Base-by-base conservation (phyloP, 2,113 vertebrate genomes). In the Merops nubicus region DNA sequence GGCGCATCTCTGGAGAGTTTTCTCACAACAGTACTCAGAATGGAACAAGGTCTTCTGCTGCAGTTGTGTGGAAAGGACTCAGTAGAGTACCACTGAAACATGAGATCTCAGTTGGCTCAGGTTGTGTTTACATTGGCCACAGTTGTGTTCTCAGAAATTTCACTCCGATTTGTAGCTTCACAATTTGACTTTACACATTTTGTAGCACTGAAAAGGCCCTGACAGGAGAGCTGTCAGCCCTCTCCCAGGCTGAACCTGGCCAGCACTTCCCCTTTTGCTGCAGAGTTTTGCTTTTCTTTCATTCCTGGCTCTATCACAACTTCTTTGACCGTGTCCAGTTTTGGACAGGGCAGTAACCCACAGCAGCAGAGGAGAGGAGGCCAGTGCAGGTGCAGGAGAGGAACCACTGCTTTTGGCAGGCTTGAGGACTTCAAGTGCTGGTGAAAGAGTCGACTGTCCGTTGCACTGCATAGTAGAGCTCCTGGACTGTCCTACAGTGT, bases 101-200 rank as follows among this genome's bases (percentile, higher is more conserved):
- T 34, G 72, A 92, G 92, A 93, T 84, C 79, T 72, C 26, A 17
- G 6, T 91, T 88, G 54, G 53, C 57, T 85, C 53, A 83, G 72
- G 48, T 40, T 17, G 88, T 83, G 88, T 93, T 94, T 95, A 62
- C 33, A 3, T 90, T 95, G 85, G 90, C 88, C 6, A 0, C 0
- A 0, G 47, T 74, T 90, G 26, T 75, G 88, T 93, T 78, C 70
- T 76, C 70, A 53, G 57, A 91, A 90, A 65, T 85, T 88, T 85
- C 65, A 43, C 34, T 90, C 38, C 2, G 0, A 65, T 90, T 88
- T 77, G 53, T 73, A 88, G 53, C 54, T 56, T 73, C 28, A 14
- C 51, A 76, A 51, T 85, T 88, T 93, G 62, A 82, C 54, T 90
- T 88, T 48, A 77, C 25, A 4, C 34, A 23, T 88, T 94, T 62